These are phyloP conservation scores for Drymonia ruficornis DNA, from an alignment of 2,888 invertebrate genomes.

Conservation along the genomic window DNA sequence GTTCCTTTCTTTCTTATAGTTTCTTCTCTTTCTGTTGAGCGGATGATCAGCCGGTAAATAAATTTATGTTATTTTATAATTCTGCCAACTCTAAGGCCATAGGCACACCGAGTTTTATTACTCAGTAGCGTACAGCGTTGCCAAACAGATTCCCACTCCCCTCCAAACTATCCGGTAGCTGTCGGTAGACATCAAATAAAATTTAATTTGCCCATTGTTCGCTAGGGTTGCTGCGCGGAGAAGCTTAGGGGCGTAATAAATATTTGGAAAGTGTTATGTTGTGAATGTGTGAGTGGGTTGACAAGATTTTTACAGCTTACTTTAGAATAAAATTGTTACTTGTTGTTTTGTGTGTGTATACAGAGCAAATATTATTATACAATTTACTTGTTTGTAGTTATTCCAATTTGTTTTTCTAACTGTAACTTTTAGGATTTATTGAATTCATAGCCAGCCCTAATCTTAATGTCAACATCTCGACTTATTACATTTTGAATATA, in stretches of 20 bases:
- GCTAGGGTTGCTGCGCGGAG: slow-evolving; percentile 35
- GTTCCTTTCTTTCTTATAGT: no score
- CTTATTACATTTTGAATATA: no score
- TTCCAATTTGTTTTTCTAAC: no score
- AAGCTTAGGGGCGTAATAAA: slow-evolving; percentile 26
- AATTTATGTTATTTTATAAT: background rate
- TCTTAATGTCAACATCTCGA: no score
- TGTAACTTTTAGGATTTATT: no score
- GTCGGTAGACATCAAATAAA: slow-evolving; percentile 69
- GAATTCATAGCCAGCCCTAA: no score
- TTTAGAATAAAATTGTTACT: background rate
- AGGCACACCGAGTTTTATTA: slow-evolving; percentile 20
- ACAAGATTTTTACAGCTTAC: background rate
- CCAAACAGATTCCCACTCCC: slow-evolving; percentile 49
- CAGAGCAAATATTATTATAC: no score
- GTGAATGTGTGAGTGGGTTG: slow-evolving; percentile 4
- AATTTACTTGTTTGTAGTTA: no score
- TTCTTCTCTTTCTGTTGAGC: no score
- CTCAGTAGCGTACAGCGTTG: slow-evolving; percentile 58
- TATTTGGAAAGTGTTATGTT: slow-evolving; percentile 13
- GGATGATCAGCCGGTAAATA: no score
- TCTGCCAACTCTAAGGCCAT: slow-evolving; percentile 20
- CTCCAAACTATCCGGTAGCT: slow-evolving; percentile 61
- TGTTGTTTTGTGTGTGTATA: background rate
- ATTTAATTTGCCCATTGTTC: slow-evolving; percentile 76